phyloP scores from a whole-genome alignment of 2,113 vertebrate species.

The Athene cunicularia region DNA sequence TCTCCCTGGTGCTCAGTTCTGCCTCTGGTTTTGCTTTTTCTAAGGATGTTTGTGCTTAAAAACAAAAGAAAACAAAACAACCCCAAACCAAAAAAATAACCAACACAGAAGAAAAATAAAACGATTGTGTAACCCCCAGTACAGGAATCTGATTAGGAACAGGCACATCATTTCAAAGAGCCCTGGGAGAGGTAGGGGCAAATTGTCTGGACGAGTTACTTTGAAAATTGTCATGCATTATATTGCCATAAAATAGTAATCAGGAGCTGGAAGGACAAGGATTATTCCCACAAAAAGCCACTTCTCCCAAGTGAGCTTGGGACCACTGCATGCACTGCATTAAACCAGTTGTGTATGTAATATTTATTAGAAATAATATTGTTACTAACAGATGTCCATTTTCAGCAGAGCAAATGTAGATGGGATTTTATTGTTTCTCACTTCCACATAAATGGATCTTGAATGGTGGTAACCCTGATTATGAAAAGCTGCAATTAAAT shows the following conservation, averaged over 20 bases:
- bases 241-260: constrained; percentile 29
- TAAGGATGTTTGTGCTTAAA: not conserved
- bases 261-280: constrained; percentile 33
- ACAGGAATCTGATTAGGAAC: constrained; percentile 58
- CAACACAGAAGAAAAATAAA: not conserved
- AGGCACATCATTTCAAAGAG: constrained; percentile 21
- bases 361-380: constrained; percentile 69
- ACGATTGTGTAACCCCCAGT: not conserved
- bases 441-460: constrained; percentile 68
- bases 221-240: constrained; percentile 42
- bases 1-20: not conserved
- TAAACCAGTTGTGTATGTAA: constrained; percentile 62
- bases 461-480: constrained; percentile 29
- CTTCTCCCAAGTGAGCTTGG: constrained; percentile 29
- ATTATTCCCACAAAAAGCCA: constrained; percentile 39
- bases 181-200: not conserved
- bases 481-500: constrained; percentile 55
- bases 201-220: constrained; percentile 25
- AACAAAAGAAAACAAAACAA: not conserved
- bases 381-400: constrained; percentile 68
- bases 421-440: constrained; percentile 70
- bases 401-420: constrained; percentile 36
- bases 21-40: not conserved
- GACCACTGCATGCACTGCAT: not conserved
- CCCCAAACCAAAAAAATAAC: not conserved